Percentiles rank a stretch among this genome's conserved stretches.
These are phyloP conservation scores for Paradoxurus hermaphroditus DNA, from an alignment of 2,113 vertebrate genomes.

Conservation along the genomic window DNA sequence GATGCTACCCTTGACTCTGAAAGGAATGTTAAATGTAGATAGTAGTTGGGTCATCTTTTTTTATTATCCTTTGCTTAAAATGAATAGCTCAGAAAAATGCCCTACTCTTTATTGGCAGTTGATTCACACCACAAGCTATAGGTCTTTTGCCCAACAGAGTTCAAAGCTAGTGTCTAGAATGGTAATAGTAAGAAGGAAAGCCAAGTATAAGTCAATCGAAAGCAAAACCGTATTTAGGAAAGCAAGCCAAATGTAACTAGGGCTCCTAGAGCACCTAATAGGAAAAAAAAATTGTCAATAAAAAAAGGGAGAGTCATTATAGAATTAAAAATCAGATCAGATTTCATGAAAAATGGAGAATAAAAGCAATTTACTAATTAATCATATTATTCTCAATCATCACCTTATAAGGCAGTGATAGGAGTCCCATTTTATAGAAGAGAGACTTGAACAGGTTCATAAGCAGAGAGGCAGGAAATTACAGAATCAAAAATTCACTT, in stretches of 20 bases:
- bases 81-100: background rate
- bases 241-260: background rate
- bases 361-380: background rate
- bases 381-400: background rate
- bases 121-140: background rate
- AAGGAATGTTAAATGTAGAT: background rate
- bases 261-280: background rate
- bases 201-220: background rate
- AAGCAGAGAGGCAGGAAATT: background rate
- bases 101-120: background rate
- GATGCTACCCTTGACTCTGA: background rate
- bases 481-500: background rate
- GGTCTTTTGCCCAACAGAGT: background rate
- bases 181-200: background rate
- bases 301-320: background rate
- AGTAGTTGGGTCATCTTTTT: background rate
- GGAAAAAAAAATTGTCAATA: background rate
- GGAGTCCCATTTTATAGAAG: background rate
- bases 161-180: background rate
- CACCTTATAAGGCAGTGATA: background rate
- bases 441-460: background rate
- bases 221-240: background rate
- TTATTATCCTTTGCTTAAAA: background rate
- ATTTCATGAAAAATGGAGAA: constrained; percentile 20
- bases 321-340: background rate